Percentiles rank a stretch among this genome's conserved stretches.
phyloP scores from a whole-genome alignment of 2,797 vertebrate species.

The Neopelma chrysocephalum region DNA sequence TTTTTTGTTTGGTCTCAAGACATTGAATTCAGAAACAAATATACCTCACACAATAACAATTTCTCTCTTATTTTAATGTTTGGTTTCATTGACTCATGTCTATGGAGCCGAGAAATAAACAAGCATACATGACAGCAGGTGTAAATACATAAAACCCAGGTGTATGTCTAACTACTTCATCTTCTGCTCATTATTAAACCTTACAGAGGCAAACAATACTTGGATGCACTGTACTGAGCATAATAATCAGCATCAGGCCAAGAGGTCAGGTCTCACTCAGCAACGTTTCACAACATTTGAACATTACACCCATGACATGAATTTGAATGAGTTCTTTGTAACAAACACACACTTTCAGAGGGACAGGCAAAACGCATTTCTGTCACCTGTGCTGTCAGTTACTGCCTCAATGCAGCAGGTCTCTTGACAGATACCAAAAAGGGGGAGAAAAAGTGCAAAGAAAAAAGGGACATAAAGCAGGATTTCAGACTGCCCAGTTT shows the following conservation, averaged over 20 bases:
- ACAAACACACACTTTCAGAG: not conserved
- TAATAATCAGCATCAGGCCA: not conserved
- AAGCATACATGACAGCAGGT: not conserved
- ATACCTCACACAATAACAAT: not conserved
- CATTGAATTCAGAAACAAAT: not conserved
- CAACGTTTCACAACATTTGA: not conserved
- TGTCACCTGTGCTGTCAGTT: not conserved
- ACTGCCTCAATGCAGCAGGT: not conserved
- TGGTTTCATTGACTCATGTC: not conserved
- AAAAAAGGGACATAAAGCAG: not conserved
- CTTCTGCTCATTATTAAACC: not conserved
- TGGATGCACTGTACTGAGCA: not conserved
- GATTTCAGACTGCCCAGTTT: not conserved
- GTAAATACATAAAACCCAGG: not conserved
- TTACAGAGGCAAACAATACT: not conserved
- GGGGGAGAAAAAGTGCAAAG: not conserved
- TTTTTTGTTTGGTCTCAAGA: not conserved
- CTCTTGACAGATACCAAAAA: not conserved
- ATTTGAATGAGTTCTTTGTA: not conserved
- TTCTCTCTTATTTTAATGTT: not conserved
- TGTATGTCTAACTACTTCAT: not conserved
- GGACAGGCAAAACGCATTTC: not conserved
- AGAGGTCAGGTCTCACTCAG: not conserved
- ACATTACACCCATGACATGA: not conserved
- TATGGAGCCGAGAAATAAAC: not conserved